Evolutionary conservation across 1,140 invertebrate genomes (phyloP).

Genomic region (Ips nitidus): DNA sequence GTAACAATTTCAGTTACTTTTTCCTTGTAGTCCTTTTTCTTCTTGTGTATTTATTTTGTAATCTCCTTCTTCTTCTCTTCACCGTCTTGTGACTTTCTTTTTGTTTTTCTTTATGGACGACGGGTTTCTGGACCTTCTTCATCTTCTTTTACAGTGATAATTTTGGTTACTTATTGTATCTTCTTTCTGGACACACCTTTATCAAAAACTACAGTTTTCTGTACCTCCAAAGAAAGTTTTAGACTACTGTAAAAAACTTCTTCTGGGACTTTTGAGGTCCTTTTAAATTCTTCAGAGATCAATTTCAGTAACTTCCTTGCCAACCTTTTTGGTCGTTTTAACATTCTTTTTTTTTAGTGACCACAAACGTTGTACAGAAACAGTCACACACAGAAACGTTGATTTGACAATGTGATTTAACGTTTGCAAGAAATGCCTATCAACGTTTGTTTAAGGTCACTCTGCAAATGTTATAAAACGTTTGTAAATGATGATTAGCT

Average conservation of each 20-base stretch:
- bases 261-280: constrained; percentile 51
- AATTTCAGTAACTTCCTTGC: constrained; percentile 53
- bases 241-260: constrained; percentile 34
- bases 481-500: too few species aligned
- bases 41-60: constrained; percentile 41
- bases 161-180: constrained; percentile 32
- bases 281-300: constrained; percentile 43
- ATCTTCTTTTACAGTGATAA: constrained; percentile 44
- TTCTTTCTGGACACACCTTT: constrained; percentile 40
- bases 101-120: constrained; percentile 36
- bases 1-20: constrained; percentile 48
- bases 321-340: constrained; percentile 53
- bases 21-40: constrained; percentile 47
- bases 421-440: too few species aligned
- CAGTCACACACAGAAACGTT: too few species aligned
- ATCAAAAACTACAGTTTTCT: constrained; percentile 44
- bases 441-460: too few species aligned
- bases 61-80: constrained; percentile 39
- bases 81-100: too few species aligned
- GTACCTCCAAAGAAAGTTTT: constrained; percentile 37
- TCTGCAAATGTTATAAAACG: too few species aligned
- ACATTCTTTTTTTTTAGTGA: constrained; percentile 48
- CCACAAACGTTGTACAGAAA: neutral
- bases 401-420: too few species aligned
- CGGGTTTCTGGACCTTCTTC: constrained; percentile 44